Conservation (phyloP, 2,888 invertebrate species). For the Pseudococcus longispinus region DNA sequence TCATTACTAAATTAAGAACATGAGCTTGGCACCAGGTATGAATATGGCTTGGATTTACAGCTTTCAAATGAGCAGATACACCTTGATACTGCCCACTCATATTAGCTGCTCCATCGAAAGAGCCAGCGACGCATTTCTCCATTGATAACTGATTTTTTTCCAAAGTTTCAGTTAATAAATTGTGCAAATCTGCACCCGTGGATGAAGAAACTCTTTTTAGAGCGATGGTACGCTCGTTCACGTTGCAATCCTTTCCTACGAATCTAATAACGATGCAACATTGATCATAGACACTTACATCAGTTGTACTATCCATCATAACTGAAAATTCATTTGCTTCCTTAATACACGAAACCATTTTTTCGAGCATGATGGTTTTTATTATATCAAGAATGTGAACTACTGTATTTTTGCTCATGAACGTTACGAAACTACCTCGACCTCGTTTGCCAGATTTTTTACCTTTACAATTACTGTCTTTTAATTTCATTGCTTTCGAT, state of each 20-base stretch:
- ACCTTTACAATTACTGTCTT: no score
- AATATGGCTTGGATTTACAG: neutral
- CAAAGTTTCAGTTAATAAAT: no score
- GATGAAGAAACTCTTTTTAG: no score
- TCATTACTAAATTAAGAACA: constrained; percentile 22
- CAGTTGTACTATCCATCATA: neutral
- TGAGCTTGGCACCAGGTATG: constrained; percentile 46
- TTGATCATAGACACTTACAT: neutral
- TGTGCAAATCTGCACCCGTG: no score
- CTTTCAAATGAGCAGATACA: neutral
- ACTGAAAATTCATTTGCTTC: neutral
- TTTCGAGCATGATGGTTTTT: constrained; percentile 17
- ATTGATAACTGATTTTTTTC: neutral
- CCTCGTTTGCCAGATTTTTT: no score
- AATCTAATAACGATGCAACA: neutral
- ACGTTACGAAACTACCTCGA: constrained; percentile 40
- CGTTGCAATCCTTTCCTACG: neutral
- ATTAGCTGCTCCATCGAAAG: constrained; percentile 47
- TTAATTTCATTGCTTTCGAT: neutral
- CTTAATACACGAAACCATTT: constrained; percentile 4
- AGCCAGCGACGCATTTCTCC: constrained; percentile 27
- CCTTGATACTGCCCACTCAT: constrained; percentile 42
- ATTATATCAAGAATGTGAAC: constrained; percentile 50
- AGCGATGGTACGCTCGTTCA: neutral
- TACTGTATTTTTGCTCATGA: constrained; percentile 56